A percentile compares a stretch with the other conserved stretches of the same genome.
Evolutionary conservation across 2,888 invertebrate species (phyloP).

Genomic region (Hypena proboscidalis): DNA sequence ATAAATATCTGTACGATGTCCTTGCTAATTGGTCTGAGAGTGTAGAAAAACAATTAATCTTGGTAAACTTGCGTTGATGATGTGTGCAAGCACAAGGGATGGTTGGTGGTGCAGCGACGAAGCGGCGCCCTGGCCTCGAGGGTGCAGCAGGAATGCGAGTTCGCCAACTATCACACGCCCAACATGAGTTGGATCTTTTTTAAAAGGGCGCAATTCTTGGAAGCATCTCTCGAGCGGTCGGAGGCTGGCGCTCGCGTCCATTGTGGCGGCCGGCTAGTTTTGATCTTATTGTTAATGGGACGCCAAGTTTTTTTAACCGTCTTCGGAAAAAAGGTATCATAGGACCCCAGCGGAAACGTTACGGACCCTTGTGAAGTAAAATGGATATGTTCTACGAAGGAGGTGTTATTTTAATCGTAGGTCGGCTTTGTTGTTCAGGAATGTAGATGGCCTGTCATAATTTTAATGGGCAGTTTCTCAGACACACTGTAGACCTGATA

Average conservation of each 20-base stretch:
- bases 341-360: constrained; percentile 84
- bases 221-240: constrained; percentile 73
- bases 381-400: constrained; percentile 82
- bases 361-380: constrained; percentile 82
- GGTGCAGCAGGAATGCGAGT: constrained; percentile 67
- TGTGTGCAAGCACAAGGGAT: not conserved
- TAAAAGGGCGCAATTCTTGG: constrained; percentile 80
- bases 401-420: constrained; percentile 85
- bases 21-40: not conserved
- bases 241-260: constrained; percentile 81
- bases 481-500: constrained; percentile 65
- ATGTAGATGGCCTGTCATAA: constrained; percentile 84
- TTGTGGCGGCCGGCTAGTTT: constrained; percentile 83
- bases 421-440: constrained; percentile 82
- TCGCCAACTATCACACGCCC: constrained; percentile 77
- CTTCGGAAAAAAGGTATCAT: constrained; percentile 81
- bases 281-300: constrained; percentile 85
- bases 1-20: not conserved
- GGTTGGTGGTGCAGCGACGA: constrained; percentile 21
- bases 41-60: not conserved
- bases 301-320: constrained; percentile 81
- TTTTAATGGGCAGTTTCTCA: constrained; percentile 81
- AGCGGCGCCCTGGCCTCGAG: constrained; percentile 44
- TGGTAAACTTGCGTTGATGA: not conserved
- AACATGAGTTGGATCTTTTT: constrained; percentile 81